Evolutionary conservation across 53 echinoderm and acorn worm species (phyloP).

Genomic region (Mesocentrotus franciscanus): DNA sequence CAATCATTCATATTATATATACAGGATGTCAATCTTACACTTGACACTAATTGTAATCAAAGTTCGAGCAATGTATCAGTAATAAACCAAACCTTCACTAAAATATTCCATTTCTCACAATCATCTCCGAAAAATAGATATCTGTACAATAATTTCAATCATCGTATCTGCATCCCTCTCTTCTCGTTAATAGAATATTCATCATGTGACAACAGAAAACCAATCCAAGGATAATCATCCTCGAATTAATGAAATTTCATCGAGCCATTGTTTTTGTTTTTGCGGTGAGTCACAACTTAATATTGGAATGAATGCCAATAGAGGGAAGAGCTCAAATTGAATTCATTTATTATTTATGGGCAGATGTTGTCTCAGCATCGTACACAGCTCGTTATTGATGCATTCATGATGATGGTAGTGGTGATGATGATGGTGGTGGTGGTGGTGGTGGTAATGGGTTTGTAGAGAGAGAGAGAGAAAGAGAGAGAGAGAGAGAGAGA

Average conservation of each 20-base stretch:
- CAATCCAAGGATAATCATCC: constrained; percentile 30
- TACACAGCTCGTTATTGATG: constrained; percentile 14
- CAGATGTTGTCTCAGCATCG: constrained; percentile 35
- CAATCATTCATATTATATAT: background rate
- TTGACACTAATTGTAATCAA: constrained; percentile 2
- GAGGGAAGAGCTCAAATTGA: constrained; percentile 39
- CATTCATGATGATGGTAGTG: constrained; percentile 2
- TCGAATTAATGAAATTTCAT: constrained; percentile 50
- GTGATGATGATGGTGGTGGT: background rate
- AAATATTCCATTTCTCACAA: constrained; percentile 15
- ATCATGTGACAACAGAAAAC: background rate
- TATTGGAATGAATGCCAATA: constrained; percentile 29
- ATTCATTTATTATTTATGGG: constrained; percentile 66
- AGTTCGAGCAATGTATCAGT: background rate
- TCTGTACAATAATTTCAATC: constrained; percentile 14
- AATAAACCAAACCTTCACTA: background rate
- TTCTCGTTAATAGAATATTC: constrained; percentile 28
- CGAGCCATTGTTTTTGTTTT: constrained; percentile 52
- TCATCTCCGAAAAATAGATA: background rate
- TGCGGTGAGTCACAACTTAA: constrained; percentile 50
- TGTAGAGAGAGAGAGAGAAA: too few relatives aligned
- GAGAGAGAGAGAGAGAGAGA: background rate
- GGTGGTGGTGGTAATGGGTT: constrained; percentile 10
- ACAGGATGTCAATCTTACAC: background rate
- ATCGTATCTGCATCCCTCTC: constrained; percentile 12